Base-by-base conservation (phyloP, 2,888 invertebrate species). In the Calephelis perditalis region DNA sequence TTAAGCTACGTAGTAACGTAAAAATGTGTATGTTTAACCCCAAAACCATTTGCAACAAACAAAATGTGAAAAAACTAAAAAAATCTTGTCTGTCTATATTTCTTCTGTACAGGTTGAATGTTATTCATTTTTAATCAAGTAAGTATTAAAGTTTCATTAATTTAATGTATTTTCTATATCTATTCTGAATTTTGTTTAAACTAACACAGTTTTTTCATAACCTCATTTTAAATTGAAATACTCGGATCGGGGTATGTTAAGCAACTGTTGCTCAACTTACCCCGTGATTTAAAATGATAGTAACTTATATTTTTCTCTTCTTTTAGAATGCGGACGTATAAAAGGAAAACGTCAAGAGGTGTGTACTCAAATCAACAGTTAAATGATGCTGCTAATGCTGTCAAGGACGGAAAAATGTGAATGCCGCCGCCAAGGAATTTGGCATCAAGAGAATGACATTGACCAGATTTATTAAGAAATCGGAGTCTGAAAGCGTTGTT, bases 141-240 rank as follows among this genome's bases (percentile, higher is more conserved):
- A 26, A 49, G 47, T 49, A 15, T 49, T 49, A 49, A 49, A 8
- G 47, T 26, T 49, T 49, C 47, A 49, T 49, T 49, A 49, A 49
- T 49, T 49, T 49, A 1, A 26, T 15, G 47, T 49, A 49, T 49
- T 49, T 49, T 49, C 12, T 15, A 49, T 49, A 49, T 49, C 47
- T 49, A 49, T 49, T 26, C 15, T 49, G 26, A 8, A 49, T 49
- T 49, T 49, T 49, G 47, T 49, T 49, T 49, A 49, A 49, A 26
- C 6, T 49, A 49, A 15, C 8, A 15, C 47, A 49, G 47, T 49
- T 49, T 46, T 46, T 15, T 49, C 47, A 49, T 15, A 49, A 15
- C 47, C 47, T 49, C 26, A 15, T 49, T 49, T 49, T 49, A 15
- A 49, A 49, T 49, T 49, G 3, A 49, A 49, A 49, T 49, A 49